Evolutionary conservation across 2,797 vertebrate species (phyloP).

Genomic region (Pipistrellus pygmaeus): DNA sequence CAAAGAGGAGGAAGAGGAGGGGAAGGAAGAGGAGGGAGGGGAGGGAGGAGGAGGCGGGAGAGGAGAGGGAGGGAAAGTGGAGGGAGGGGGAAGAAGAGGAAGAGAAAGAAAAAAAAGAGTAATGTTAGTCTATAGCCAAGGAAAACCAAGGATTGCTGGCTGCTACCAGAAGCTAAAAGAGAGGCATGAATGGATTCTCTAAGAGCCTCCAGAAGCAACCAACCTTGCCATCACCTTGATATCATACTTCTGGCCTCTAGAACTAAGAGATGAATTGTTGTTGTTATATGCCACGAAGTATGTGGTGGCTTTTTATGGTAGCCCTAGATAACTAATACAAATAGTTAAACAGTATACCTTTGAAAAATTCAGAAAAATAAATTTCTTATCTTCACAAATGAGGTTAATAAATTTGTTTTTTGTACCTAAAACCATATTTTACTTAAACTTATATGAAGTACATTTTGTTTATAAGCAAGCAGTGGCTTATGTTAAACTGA

Average conservation of each 20-base stretch:
- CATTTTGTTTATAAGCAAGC: background rate
- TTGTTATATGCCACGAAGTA: background rate
- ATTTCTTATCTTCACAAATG: background rate
- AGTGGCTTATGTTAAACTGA: conserved; percentile 2
- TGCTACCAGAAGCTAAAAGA: background rate
- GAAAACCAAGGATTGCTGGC: background rate
- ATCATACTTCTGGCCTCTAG: no score
- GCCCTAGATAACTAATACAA: background rate
- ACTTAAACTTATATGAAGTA: background rate
- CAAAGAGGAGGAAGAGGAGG: no score
- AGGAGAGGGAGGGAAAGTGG: no score
- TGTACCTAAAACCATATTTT: conserved; percentile 15
- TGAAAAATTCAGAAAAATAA: background rate
- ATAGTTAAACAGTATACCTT: background rate
- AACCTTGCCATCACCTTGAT: no score
- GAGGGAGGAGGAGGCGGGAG: no score
- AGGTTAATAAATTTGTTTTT: background rate
- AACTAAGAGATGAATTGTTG: background rate
- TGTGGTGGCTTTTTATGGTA: background rate
- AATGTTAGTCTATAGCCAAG: background rate
- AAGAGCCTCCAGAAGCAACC: no score
- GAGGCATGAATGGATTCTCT: background rate
- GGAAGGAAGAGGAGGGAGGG: no score
- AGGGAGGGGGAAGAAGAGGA: no score
- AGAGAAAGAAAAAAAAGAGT: no score